These are phyloP conservation scores for Brachionus koreanus DNA, from an alignment of 1,140 invertebrate genomes.

Conservation along the genomic window DNA sequence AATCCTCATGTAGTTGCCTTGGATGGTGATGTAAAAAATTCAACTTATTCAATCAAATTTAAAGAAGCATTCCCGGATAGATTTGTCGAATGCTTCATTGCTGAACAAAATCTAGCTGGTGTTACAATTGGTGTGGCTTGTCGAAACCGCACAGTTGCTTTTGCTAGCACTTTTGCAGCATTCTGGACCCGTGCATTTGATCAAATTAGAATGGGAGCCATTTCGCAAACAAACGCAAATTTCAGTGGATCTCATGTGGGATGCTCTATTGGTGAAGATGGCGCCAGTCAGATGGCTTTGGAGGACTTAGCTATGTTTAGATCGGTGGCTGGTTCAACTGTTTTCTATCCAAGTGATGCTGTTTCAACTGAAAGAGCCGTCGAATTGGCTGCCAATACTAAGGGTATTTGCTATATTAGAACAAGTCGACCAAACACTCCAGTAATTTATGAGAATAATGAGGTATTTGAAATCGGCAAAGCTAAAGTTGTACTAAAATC, in stretches of 20 bases:
- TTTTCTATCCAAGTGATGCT: conserved; percentile 95
- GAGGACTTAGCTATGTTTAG: conserved; percentile 97
- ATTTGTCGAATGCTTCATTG: conserved; percentile 96
- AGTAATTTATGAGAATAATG: conserved; percentile 81
- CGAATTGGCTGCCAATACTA: conserved; percentile 90
- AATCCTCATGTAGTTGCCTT: conserved; percentile 81
- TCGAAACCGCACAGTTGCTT: conserved; percentile 79
- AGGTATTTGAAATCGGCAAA: conserved; percentile 70
- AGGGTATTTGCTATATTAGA: conserved; percentile 90
- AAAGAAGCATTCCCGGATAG: conserved; percentile 66
- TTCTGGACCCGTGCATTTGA: conserved; percentile 95
- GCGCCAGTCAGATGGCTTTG: conserved; percentile 98
- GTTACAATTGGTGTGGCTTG: conserved; percentile 85
- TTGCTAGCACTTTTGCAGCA: conserved; percentile 92
- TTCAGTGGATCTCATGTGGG: conserved; percentile 91
- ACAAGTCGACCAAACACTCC: conserved; percentile 84
- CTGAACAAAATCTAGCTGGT: conserved; percentile 94
- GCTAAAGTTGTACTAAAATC: conserved; percentile 61
- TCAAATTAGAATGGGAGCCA: conserved; percentile 94
- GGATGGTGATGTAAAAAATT: conserved; percentile 97
- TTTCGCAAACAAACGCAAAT: conserved; percentile 95
- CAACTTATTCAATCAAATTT: conserved; percentile 89
- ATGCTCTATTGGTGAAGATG: conserved; percentile 87
- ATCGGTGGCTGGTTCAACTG: conserved; percentile 79
- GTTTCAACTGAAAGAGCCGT: conserved; percentile 86